Evolutionary conservation across 2,797 vertebrate species (phyloP), one percentile per base, ranked within the genome.

Genomic region (Brachyalestes nurse): DNA sequence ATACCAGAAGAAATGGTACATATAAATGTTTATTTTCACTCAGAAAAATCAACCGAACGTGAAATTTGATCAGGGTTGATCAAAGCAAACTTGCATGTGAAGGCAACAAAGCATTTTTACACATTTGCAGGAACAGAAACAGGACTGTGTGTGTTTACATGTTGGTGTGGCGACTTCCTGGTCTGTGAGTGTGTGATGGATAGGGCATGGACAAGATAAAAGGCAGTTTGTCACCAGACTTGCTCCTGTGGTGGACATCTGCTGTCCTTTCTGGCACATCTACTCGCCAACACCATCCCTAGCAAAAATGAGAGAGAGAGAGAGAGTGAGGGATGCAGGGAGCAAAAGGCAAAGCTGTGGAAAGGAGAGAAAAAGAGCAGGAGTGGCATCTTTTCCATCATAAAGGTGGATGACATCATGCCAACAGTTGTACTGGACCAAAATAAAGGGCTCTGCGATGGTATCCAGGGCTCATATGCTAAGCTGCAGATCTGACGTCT

Each of bases 171-270:
- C 19, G 5, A n/a, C 21, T 61, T 28, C 9, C 25, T 61, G 60
- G 23, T 77, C 81, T 79, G 61, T 62, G 21, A 45, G 53, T 47
- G 75, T 79, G 25, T 17, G 45, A 81, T 75, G 82, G 71, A 7
- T 19, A 64, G 57, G 0, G 57, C 38, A n/a, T 51, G 10, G 67
- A 71, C 16, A 64, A 80, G n/a, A 77, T 72, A 55, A 69, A 73
- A 76, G 72, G 53, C n/a, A n/a, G 80, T 83, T 71, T 74, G 70
- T 87, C 69, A 82, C 74, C 79, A 77, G 77, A 28, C 75, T 79
- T 82, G 80, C 82, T 75, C 88, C 86, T 70, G 87, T 77, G 88
- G 75, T 86, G 87, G 88, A 90, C 90, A 90, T 91, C 90, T 91
- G 90, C 80, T 84, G 47, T 77, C 84, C 21, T 82, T 80, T 75